phyloP scores from a whole-genome alignment of 2,888 invertebrate genomes.

The Eilema griseolum region DNA sequence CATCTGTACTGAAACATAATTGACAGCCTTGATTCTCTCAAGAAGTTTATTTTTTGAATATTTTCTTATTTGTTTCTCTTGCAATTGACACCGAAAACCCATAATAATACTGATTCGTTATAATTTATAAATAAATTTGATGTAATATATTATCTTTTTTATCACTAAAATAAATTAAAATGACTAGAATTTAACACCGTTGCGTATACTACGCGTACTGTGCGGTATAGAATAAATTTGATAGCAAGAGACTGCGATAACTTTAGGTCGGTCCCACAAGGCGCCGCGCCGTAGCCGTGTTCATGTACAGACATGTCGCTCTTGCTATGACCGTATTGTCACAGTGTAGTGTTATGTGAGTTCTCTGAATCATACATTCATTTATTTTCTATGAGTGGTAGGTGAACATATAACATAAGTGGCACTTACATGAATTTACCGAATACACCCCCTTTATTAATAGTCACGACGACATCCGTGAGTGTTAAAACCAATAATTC shows the following conservation, averaged over 20 bases:
- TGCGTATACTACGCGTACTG: conserved; percentile 24
- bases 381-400: neutral
- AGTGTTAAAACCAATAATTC: too few relatives aligned
- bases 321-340: conserved; percentile 42
- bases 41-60: conserved; percentile 34
- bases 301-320: conserved; percentile 64
- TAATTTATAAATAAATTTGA: conserved; percentile 16
- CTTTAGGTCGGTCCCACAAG: conserved; percentile 32
- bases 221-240: conserved; percentile 27
- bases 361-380: conserved; percentile 18
- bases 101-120: conserved; percentile 41
- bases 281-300: conserved; percentile 34
- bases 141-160: conserved; percentile 25
- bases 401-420: neutral
- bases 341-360: conserved; percentile 45
- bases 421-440: neutral
- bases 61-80: conserved; percentile 46
- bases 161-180: conserved; percentile 27
- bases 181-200: conserved; percentile 41
- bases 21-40: conserved; percentile 47
- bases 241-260: conserved; percentile 29
- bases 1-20: conserved; percentile 46
- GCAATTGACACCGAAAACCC: conserved; percentile 54
- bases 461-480: too few relatives aligned
- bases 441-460: neutral